Evolutionary conservation across 2,113 vertebrate genomes (phyloP), one percentile per base, ranked within the genome.

Genomic region (Zosterops hypoxanthus): DNA sequence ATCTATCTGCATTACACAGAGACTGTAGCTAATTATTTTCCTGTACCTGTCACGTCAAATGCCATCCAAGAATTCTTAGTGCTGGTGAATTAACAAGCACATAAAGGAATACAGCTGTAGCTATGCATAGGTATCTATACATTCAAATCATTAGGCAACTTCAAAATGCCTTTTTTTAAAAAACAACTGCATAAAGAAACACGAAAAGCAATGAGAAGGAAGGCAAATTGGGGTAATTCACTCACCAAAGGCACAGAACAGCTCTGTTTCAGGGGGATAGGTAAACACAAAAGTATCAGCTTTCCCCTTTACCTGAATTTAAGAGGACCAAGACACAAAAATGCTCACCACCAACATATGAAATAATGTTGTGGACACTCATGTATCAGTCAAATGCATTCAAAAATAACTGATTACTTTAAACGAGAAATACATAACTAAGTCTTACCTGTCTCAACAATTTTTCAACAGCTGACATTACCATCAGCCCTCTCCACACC

Each of bases 401-500:
- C 70, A 81, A 57, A 47, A 83, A 79, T 59, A 95, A 91, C 16
- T 19, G 2, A 42, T 86, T 82, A 89, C 42, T 63, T 9, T 31
- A n/a, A 81, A 94, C 44, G 59, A 63, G 10, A 92, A 92, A 83
- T 53, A 86, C n/a, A 18, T 77, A 89, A 33, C 41, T 31, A 82
- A 64, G 29, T 56, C 98, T 98, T 97, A 99, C 99, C 99, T 99
- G 98, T 90, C 99, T 98, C 95, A 99, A 97, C 46, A 99, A 94
- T 60, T 98, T 99, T 95, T 99, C 99, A 94, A 99, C 92, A 21
- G 99, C 99, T 82, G 99, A 99, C 99, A 99, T 99, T 42, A 99
- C 99, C 99, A 99, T 99, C 92, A 99, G 98, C 5, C 99, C 99
- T 91, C 99, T 97, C 99, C 99, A 99, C 52, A 99, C 98, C 90